These are phyloP conservation scores for Anhinga rufa DNA, from an alignment of 2,113 vertebrate genomes.

Conservation along the genomic window DNA sequence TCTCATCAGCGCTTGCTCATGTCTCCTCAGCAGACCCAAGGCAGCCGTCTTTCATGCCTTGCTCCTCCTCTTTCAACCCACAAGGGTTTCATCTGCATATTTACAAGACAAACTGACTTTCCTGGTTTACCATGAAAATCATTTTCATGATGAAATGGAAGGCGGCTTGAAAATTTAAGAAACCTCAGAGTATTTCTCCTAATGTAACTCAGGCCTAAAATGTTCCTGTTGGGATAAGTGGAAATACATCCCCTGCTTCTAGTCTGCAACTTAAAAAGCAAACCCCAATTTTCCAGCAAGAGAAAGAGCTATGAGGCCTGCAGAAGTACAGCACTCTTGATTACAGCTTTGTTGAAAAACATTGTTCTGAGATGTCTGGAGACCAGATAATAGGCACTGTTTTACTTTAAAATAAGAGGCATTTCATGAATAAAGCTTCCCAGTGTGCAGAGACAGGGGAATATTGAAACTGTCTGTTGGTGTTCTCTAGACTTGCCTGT, in stretches of 20 bases:
- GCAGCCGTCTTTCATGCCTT: background rate
- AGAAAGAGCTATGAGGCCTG: background rate
- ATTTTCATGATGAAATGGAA: background rate
- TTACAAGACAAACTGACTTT: background rate
- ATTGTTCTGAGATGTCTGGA: slow-evolving; percentile 27
- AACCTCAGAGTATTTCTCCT: background rate
- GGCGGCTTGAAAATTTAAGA: background rate
- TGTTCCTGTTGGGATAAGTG: background rate
- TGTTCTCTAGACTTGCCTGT: slow-evolving; percentile 8
- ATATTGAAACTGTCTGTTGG: slow-evolving; percentile 24
- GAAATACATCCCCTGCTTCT: background rate
- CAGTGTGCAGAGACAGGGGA: background rate
- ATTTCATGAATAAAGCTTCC: slow-evolving; percentile 40
- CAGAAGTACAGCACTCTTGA: slow-evolving; percentile 18
- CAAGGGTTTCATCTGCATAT: background rate
- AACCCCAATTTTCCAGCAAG: slow-evolving; percentile 9
- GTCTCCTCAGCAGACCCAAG: background rate
- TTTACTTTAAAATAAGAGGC: slow-evolving; percentile 47
- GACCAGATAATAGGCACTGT: slow-evolving; percentile 38
- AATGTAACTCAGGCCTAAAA: background rate
- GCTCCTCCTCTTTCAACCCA: background rate
- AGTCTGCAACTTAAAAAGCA: slow-evolving; percentile 9
- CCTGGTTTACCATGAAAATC: background rate
- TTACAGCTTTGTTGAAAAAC: slow-evolving; percentile 50
- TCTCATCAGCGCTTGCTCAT: rapidly evolving